Percentiles rank a stretch among this genome's conserved stretches.
Conservation (phyloP, 64 coral and sea anemone species). For the Hydrozoanthus tunicans region DNA sequence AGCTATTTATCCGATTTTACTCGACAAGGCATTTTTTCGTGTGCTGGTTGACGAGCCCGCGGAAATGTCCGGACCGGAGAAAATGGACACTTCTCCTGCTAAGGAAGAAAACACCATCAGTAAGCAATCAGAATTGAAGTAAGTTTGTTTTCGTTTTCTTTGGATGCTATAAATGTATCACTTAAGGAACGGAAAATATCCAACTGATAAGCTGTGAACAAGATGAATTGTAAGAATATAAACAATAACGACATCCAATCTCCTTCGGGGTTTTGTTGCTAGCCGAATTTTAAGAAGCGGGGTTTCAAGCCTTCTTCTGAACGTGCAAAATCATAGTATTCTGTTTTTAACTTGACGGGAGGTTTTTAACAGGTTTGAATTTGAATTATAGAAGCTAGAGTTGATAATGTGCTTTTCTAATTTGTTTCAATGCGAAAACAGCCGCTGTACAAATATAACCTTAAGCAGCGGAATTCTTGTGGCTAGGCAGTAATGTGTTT, state of each 20-base stretch:
- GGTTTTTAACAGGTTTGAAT: not conserved
- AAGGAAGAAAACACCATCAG: not conserved
- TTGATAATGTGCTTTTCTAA: not conserved
- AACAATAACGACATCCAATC: not conserved
- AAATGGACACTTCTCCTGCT: conserved; percentile 48
- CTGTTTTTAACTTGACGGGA: not conserved
- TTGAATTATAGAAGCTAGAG: not conserved
- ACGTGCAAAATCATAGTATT: not conserved
- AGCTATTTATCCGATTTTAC: not conserved
- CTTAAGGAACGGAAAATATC: not conserved
- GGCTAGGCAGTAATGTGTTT: not conserved
- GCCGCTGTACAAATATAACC: not conserved
- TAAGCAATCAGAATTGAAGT: conserved; percentile 54
- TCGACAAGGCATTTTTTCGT: not conserved
- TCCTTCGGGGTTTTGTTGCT: conserved; percentile 24
- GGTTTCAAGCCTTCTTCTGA: not conserved
- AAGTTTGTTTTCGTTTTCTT: conserved; percentile 12
- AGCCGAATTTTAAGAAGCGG: not conserved
- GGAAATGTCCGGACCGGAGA: conserved; percentile 49
- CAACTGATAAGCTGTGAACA: not conserved
- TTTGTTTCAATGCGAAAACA: not conserved
- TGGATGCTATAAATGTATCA: not conserved
- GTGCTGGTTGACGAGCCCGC: not conserved
- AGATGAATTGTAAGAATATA: conserved; percentile 31
- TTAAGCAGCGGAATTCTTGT: conserved; percentile 20